These are phyloP conservation scores for Galaxias olidus DNA, from an alignment of 2,797 vertebrate species.

Conservation along the genomic window DNA sequence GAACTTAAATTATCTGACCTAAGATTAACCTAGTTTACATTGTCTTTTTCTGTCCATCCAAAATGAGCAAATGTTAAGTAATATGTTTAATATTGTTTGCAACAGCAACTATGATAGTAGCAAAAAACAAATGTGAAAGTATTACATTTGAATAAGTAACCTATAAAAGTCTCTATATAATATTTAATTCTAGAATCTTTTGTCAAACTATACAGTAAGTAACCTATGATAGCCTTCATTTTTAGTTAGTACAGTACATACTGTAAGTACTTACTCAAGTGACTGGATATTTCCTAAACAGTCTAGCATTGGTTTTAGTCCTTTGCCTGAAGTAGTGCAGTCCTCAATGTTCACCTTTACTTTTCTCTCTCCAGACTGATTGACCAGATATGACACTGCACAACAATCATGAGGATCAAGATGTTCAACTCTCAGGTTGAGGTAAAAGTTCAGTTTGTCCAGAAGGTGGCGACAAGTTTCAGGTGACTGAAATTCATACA, in stretches of 20 bases:
- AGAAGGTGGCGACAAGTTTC: constrained; percentile 30
- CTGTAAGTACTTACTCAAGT: constrained; percentile 17
- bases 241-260: not conserved
- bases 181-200: too few relatives aligned
- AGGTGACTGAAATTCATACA: constrained; percentile 44
- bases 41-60: too few relatives aligned
- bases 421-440: constrained; percentile 21
- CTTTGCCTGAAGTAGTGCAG: constrained; percentile 24
- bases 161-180: too few relatives aligned
- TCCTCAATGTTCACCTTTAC: constrained; percentile 38
- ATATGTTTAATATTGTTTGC: too few relatives aligned
- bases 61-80: too few relatives aligned
- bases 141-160: too few relatives aligned
- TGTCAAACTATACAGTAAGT: too few relatives aligned
- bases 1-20: not conserved
- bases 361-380: constrained; percentile 18
- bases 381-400: constrained; percentile 39
- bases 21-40: too few relatives aligned
- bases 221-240: too few relatives aligned
- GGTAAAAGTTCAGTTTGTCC: constrained; percentile 11
- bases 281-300: constrained; percentile 30
- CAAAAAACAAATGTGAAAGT: too few relatives aligned
- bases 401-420: constrained; percentile 41
- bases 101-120: too few relatives aligned
- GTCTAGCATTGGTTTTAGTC: constrained; percentile 31